Percentiles rank a stretch among this genome's conserved stretches.
Evolutionary conservation across 1,140 invertebrate species (phyloP).

Genomic region (Hyles vespertilio): DNA sequence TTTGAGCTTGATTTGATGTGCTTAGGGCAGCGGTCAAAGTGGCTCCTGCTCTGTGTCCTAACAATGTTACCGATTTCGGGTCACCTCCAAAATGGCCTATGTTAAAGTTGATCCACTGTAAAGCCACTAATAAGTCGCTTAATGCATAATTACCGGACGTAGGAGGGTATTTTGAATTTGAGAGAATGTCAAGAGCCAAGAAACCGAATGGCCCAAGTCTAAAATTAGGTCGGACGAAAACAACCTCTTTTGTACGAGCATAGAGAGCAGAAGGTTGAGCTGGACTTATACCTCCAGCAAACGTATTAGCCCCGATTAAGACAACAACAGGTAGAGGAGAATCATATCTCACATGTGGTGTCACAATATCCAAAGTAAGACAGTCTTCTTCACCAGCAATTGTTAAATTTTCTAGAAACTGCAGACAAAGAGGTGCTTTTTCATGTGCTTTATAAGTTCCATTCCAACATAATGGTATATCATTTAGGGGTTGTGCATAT

Average conservation of each 20-base stretch:
- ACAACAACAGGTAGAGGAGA: slow-evolving; percentile 88
- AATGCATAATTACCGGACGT: slow-evolving; percentile 92
- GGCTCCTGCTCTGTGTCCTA: slow-evolving; percentile 87
- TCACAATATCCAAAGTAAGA: slow-evolving; percentile 86
- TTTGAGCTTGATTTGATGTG: slow-evolving; percentile 71
- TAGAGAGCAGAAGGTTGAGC: slow-evolving; percentile 81
- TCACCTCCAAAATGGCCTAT: slow-evolving; percentile 91
- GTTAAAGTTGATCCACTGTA: slow-evolving; percentile 89
- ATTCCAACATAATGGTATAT: slow-evolving; percentile 88
- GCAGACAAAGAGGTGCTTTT: slow-evolving; percentile 79
- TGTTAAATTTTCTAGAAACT: slow-evolving; percentile 80
- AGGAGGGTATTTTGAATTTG: slow-evolving; percentile 81
- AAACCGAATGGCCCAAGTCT: slow-evolving; percentile 87
- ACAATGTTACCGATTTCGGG: slow-evolving; percentile 83
- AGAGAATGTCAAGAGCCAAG: slow-evolving; percentile 82
- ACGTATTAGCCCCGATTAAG: slow-evolving; percentile 84
- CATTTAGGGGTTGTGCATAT: slow-evolving; percentile 79
- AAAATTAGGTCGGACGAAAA: slow-evolving; percentile 90
- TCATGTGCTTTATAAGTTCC: slow-evolving; percentile 83
- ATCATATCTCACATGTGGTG: slow-evolving; percentile 83
- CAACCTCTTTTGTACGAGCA: slow-evolving; percentile 84
- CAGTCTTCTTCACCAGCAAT: slow-evolving; percentile 86
- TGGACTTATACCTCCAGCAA: slow-evolving; percentile 84
- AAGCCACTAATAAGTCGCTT: slow-evolving; percentile 85
- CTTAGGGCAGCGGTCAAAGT: slow-evolving; percentile 84